phyloP scores from a whole-genome alignment of 2,888 invertebrate genomes.

The Orthosia gothica region DNA sequence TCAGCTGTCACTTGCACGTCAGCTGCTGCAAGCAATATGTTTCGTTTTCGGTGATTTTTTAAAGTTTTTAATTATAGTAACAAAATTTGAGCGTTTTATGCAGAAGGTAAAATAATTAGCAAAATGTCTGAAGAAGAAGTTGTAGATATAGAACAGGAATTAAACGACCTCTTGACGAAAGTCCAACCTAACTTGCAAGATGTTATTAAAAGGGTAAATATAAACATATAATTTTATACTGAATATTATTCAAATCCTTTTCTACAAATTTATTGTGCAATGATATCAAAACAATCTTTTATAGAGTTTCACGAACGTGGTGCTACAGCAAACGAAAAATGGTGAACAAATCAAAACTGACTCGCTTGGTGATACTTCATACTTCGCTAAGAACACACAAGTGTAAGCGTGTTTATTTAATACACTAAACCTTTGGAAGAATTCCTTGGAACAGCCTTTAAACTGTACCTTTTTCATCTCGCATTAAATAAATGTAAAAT shows the following conservation, averaged over 20 bases:
- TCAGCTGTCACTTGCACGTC: constrained; percentile 43
- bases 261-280: not conserved
- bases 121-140: constrained; percentile 85
- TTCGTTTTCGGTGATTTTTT: constrained; percentile 62
- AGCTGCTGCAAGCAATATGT: constrained; percentile 66
- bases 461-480: not conserved
- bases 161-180: constrained; percentile 87
- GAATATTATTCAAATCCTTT: not conserved
- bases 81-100: constrained; percentile 46
- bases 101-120: constrained; percentile 71
- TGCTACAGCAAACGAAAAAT: constrained; percentile 88
- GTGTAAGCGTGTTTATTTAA: constrained; percentile 85
- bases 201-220: constrained; percentile 92
- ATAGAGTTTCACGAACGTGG: constrained; percentile 92
- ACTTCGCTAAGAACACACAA: constrained; percentile 91
- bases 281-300: constrained; percentile 56
- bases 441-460: not conserved
- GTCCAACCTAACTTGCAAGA: constrained; percentile 91
- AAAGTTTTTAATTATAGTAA: constrained; percentile 48
- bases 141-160: constrained; percentile 88
- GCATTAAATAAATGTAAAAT: constrained; percentile 1
- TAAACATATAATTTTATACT: constrained; percentile 12
- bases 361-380: constrained; percentile 89
- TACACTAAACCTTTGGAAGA: not conserved
- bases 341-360: constrained; percentile 87